Evolutionary conservation across 2,888 invertebrate species (phyloP).

Genomic region (Pedicia rivosa): DNA sequence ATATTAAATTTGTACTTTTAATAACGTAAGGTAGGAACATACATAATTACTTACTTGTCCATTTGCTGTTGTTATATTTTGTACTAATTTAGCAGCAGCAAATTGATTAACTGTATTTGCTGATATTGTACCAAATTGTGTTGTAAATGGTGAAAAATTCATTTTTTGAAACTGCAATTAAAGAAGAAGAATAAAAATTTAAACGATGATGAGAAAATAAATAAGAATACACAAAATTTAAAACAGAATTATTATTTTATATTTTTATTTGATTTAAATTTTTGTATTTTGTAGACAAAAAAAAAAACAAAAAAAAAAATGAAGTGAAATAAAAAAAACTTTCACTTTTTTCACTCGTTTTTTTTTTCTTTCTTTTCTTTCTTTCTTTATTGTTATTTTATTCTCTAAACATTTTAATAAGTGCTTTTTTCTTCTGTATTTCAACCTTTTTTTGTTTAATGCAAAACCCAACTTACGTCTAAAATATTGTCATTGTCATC

Average conservation of each 20-base stretch:
- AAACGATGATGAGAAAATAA: neutral
- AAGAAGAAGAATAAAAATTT: conserved; percentile 1
- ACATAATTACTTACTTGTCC: conserved; percentile 35
- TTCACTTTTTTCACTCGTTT: no score
- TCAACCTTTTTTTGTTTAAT: no score
- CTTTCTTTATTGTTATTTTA: no score
- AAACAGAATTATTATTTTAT: no score
- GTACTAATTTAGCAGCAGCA: conserved; percentile 49
- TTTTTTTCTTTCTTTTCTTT: no score
- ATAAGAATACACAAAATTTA: neutral
- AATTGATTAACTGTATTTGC: conserved; percentile 42
- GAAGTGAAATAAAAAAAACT: no score
- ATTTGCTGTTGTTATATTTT: conserved; percentile 47
- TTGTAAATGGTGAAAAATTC: conserved; percentile 62
- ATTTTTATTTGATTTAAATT: neutral
- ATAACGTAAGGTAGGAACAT: neutral
- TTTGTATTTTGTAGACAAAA: no score
- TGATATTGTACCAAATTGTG: conserved; percentile 42
- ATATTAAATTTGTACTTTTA: no score
- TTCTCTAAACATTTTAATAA: no score
- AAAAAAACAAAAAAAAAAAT: no score
- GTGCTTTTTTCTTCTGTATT: no score
- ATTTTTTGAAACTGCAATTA: conserved; percentile 30
- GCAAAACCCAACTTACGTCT: conserved; percentile 12
- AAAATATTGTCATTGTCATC: conserved; percentile 16